Conservation (phyloP, 2,888 invertebrate species). For the Hypomecis atomaria region DNA sequence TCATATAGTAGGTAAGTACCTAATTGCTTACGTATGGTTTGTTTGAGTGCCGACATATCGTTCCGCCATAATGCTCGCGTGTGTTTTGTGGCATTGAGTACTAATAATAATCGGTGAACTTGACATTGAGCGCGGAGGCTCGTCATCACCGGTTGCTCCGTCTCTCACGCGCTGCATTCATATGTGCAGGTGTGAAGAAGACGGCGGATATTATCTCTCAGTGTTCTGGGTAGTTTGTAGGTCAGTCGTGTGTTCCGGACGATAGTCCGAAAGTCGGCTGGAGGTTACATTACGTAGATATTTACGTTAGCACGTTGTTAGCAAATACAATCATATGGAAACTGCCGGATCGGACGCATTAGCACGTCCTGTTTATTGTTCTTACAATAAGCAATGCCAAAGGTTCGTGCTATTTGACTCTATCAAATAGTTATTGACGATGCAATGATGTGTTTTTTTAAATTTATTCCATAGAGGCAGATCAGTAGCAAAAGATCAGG, state of each 20-base stretch:
- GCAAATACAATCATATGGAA: slow-evolving; percentile 54
- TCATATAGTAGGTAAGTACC: background rate
- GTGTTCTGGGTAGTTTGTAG: slow-evolving; percentile 79
- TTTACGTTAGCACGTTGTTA: slow-evolving; percentile 65
- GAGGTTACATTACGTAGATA: slow-evolving; percentile 79
- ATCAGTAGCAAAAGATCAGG: too few species aligned
- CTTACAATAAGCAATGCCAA: background rate
- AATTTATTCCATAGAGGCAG: too few species aligned
- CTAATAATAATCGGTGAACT: slow-evolving; percentile 85
- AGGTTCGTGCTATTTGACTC: background rate
- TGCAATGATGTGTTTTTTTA: too few species aligned
- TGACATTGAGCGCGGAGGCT: slow-evolving; percentile 82
- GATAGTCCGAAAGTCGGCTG: slow-evolving; percentile 83
- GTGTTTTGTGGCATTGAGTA: slow-evolving; percentile 82
- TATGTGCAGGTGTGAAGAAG: slow-evolving; percentile 63
- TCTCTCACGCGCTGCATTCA: slow-evolving; percentile 67
- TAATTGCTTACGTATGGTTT: slow-evolving; percentile 26
- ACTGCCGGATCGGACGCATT: slow-evolving; percentile 47
- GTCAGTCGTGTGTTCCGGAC: slow-evolving; percentile 83
- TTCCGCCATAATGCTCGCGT: slow-evolving; percentile 69
- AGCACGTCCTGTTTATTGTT: slow-evolving; percentile 34
- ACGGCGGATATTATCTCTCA: slow-evolving; percentile 71
- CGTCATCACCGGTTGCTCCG: slow-evolving; percentile 76
- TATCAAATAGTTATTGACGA: too few species aligned
- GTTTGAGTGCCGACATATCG: slow-evolving; percentile 60